phyloP scores from a whole-genome alignment of 2,113 vertebrate genomes.

The Entomyzon cyanotis region DNA sequence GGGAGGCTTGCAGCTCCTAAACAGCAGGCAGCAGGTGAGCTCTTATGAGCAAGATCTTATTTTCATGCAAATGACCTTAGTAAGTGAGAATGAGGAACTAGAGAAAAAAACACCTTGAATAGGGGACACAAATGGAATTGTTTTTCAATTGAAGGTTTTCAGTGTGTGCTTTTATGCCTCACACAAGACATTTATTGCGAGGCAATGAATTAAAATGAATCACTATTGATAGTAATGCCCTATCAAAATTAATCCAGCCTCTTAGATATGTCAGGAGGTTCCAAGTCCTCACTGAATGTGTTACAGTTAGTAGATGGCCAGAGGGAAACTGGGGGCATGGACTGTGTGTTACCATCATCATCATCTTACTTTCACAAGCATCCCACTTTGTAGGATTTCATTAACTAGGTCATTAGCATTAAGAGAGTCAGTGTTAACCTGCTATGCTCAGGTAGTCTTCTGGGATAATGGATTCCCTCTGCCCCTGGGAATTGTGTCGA shows the following conservation, averaged over 20 bases:
- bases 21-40: constrained; percentile 56
- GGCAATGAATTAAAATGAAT: constrained; percentile 25
- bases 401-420: neutral
- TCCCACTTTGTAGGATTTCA: neutral
- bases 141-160: constrained; percentile 21
- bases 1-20: constrained; percentile 14
- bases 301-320: neutral
- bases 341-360: neutral
- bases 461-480: neutral
- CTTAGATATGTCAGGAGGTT: neutral
- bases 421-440: neutral
- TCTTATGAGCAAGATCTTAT: constrained; percentile 47
- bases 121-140: constrained; percentile 50
- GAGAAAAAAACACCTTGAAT: constrained; percentile 14
- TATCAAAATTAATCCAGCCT: constrained; percentile 30
- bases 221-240: neutral
- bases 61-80: constrained; percentile 64
- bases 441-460: neutral
- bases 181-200: constrained; percentile 30
- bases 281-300: neutral
- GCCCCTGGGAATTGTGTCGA: neutral
- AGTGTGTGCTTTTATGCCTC: constrained; percentile 17
- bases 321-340: neutral
- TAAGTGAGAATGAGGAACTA: constrained; percentile 53
- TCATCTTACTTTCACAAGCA: neutral